Percentiles rank a stretch among this genome's conserved stretches.
Evolutionary conservation across 2,113 vertebrate genomes (phyloP).

Genomic region (Leucosticte australis): DNA sequence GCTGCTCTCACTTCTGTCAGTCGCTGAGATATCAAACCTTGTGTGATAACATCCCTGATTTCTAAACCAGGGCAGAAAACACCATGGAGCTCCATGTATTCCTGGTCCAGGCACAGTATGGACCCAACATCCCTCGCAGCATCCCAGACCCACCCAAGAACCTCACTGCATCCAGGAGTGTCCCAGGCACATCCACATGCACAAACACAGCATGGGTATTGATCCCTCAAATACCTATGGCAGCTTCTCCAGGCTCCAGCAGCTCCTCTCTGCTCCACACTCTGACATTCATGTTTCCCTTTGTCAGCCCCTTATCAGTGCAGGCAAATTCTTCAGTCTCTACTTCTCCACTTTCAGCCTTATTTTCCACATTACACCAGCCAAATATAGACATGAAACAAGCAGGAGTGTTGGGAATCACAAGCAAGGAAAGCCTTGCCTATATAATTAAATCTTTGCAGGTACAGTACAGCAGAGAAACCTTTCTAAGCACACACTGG

Average conservation of each 20-base stretch:
- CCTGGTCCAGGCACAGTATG: rapidly evolving
- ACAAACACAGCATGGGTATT: background rate
- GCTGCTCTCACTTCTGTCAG: background rate
- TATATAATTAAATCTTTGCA: background rate
- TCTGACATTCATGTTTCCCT: rapidly evolving
- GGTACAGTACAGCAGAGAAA: background rate
- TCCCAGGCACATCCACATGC: background rate
- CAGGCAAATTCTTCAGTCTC: background rate
- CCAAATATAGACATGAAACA: background rate
- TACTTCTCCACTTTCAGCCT: background rate
- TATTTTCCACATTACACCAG: background rate
- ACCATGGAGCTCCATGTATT: rapidly evolving
- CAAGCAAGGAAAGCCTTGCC: background rate
- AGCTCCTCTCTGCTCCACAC: background rate
- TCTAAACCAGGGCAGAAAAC: background rate
- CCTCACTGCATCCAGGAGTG: rapidly evolving
- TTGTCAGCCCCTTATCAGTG: background rate
- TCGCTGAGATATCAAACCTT: background rate
- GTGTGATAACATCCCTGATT: background rate
- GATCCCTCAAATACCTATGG: background rate
- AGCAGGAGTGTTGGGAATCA: background rate
- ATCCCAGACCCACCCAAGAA: rapidly evolving
- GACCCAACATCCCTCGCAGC: rapidly evolving
- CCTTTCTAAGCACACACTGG: background rate
- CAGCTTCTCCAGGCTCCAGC: background rate